A percentile compares a stretch with the other conserved stretches of the same genome.
Evolutionary conservation across 2,113 vertebrate genomes (phyloP).

Genomic region (Rhinolophus ferrumequinum): DNA sequence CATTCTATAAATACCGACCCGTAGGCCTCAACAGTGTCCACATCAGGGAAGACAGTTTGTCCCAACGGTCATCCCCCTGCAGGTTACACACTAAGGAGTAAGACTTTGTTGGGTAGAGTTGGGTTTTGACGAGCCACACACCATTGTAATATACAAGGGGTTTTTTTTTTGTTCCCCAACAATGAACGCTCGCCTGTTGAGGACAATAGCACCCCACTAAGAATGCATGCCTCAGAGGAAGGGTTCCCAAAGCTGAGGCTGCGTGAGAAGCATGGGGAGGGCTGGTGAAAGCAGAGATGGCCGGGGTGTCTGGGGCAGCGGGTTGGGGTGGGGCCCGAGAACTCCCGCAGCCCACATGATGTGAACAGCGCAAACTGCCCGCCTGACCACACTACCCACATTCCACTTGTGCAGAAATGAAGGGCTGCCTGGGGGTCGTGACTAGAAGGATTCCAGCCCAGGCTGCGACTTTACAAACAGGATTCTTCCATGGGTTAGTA

Average conservation of each 20-base stretch:
- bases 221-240: neutral
- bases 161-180: neutral
- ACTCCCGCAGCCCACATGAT: neutral
- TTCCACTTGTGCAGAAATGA: rapidly evolving
- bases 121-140: neutral
- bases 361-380: neutral
- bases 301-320: neutral
- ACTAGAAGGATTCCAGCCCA: neutral
- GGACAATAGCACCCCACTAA: neutral
- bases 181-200: neutral
- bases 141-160: neutral
- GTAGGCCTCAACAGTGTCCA: neutral
- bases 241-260: neutral
- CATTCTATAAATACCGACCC: neutral
- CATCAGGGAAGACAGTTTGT: neutral
- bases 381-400: neutral
- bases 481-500: neutral
- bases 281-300: too few species aligned
- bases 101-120: neutral
- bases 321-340: neutral
- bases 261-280: neutral
- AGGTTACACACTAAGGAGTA: neutral
- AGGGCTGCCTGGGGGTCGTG: neutral
- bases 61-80: rapidly evolving
- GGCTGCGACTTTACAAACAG: neutral